Conservation (phyloP, 2,113 vertebrate genomes). For the Campylomormyrus numenius region DNA sequence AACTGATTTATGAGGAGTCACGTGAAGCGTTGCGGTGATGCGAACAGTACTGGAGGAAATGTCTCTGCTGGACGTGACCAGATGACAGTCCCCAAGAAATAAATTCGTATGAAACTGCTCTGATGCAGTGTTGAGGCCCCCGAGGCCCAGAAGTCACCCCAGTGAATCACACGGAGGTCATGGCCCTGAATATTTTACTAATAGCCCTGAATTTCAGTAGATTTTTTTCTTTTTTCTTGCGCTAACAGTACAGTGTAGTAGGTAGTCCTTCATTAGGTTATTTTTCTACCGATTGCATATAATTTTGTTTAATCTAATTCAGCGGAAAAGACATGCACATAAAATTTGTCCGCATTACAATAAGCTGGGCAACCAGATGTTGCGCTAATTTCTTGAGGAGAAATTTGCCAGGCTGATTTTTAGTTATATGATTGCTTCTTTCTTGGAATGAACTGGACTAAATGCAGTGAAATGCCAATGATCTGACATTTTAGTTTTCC, state of each 20-base stretch:
- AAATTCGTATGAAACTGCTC: not conserved
- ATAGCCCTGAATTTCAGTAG: not conserved
- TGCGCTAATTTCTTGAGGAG: not conserved
- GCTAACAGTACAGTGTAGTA: not conserved
- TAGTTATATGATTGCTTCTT: not conserved
- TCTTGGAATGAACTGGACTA: not conserved
- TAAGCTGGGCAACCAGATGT: not conserved
- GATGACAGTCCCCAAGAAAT: not conserved
- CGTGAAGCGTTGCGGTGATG: not conserved
- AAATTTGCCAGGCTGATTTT: not conserved
- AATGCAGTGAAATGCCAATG: not conserved
- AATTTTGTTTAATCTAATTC: not conserved
- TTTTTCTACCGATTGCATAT: not conserved
- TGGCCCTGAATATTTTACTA: not conserved
- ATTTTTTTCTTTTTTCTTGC: not conserved
- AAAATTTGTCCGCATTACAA: not conserved
- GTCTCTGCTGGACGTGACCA: not conserved
- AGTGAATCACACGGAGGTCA: not conserved
- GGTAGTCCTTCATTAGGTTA: not conserved
- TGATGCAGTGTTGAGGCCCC: not conserved
- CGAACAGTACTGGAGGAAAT: not conserved
- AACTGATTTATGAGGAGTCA: not conserved
- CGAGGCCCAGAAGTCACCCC: not conserved
- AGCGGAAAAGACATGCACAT: not conserved
- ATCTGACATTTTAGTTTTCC: not conserved